Evolutionary conservation across 2,888 invertebrate species (phyloP), one percentile per base, ranked within the genome.

Genomic region (Cephalotes varians): DNA sequence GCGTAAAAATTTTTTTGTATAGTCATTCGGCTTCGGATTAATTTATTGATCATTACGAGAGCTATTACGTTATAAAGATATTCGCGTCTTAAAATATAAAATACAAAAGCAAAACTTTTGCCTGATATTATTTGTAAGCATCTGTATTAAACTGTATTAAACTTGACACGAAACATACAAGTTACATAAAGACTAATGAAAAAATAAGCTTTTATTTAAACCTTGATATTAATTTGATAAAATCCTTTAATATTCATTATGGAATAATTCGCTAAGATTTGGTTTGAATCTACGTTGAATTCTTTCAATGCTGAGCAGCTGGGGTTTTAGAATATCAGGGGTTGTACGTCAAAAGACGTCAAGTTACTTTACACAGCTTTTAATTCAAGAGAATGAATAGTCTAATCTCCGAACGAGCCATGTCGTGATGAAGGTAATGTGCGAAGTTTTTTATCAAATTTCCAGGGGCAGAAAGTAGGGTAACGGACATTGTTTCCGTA

Each of bases 401-500:
- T 18, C 21, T n/a, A 31, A 44, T 34, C 12, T 21, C 1, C 28
- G 40, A 31, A 18, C 40, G 28, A 64, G 21, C 49, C 44, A 18
- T 15, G 56, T 37, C 21, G 34, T 56, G 77, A 18, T 21, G 54
- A 77, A n/a, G 21, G 18, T 31, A 37, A 21, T 21, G 15, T 15
- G 10, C 3, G 21, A 10, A 15, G 47, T 58, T 56, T 69, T 77
- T 44, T 44, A 56, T 71, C 21, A 25, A 71, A 79, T 71, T 71
- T 56, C 18, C 44, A 21, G 31, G 21, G 51, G 65, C 76, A 79
- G 81, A 71, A 82, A 56, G 21, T 67, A 77, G 47, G 79, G 51
- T 74, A 84, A 83, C 64, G 84, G 76, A 87, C 82, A 86, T 88
- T 88, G 86, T 88, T 85, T 88, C 74, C 80, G 21, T 64, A 21